These are phyloP conservation scores for Tetragnatha versicolor DNA, from an alignment of 1,140 invertebrate genomes.

Conservation along the genomic window DNA sequence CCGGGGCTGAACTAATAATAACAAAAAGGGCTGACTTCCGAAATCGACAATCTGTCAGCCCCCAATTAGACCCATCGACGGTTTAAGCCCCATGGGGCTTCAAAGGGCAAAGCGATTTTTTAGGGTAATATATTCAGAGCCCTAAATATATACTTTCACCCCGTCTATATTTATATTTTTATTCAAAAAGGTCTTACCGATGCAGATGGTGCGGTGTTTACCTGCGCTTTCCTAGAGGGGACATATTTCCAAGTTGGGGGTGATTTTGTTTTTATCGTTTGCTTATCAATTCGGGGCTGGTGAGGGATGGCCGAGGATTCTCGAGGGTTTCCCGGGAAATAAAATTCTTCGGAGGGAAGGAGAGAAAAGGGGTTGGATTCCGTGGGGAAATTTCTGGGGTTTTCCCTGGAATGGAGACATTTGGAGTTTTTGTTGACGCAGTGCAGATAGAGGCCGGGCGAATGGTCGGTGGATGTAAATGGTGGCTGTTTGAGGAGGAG, in stretches of 20 bases:
- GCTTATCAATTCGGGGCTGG: conserved; percentile 19
- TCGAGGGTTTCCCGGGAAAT: conserved; percentile 15
- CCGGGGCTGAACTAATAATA: not conserved
- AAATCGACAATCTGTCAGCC: conserved; percentile 53
- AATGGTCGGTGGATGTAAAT: not conserved
- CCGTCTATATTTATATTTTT: conserved; percentile 34
- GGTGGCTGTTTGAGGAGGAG: not conserved
- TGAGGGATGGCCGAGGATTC: not conserved
- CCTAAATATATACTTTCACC: conserved; percentile 45
- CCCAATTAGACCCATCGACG: conserved; percentile 44
- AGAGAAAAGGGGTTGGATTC: not conserved
- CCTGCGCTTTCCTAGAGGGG: conserved; percentile 3
- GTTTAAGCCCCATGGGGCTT: conserved; percentile 27
- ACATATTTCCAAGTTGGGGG: conserved; percentile 29
- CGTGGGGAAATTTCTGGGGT: conserved; percentile 21
- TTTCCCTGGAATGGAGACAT: conserved; percentile 27
- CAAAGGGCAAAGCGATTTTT: conserved; percentile 43
- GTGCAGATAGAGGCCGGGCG: not conserved
- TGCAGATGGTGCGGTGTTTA: conserved; percentile 36
- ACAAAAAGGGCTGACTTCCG: conserved; percentile 23
- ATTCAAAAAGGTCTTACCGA: conserved; percentile 44
- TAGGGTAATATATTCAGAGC: conserved; percentile 52
- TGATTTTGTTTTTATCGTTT: conserved; percentile 9
- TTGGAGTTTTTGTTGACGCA: conserved; percentile 1
- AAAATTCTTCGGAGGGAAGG: conserved; percentile 21